Evolutionary conservation across 2,113 vertebrate species (phyloP).

Genomic region (Dunckerocampus dactyliophorus): DNA sequence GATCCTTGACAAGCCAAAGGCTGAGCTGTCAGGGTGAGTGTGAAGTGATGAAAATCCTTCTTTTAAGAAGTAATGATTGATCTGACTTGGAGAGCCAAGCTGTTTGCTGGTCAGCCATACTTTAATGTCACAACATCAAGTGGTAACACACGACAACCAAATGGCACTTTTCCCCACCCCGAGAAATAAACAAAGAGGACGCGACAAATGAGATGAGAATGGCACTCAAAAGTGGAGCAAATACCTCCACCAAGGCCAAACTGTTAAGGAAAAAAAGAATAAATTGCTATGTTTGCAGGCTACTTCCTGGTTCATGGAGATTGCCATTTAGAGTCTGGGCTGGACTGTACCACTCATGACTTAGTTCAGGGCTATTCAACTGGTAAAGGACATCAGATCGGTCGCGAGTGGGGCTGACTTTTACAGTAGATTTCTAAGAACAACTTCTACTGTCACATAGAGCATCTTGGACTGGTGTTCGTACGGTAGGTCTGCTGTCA

Average conservation of each 20-base stretch:
- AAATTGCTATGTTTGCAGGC: neutral
- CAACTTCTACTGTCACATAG: too few species aligned
- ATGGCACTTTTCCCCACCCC: constrained; percentile 49
- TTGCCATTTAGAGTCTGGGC: too few species aligned
- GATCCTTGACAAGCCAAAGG: constrained; percentile 22
- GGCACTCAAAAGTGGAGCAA: neutral
- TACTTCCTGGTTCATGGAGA: neutral
- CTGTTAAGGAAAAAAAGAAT: neutral
- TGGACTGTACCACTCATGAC: too few species aligned
- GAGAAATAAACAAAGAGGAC: constrained; percentile 27
- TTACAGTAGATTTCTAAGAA: too few species aligned
- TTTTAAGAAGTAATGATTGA: constrained; percentile 10
- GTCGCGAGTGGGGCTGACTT: too few species aligned
- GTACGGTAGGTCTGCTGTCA: too few species aligned
- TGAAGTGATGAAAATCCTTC: neutral
- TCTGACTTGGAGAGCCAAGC: constrained; percentile 14
- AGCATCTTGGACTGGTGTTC: too few species aligned
- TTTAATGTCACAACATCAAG: constrained; percentile 67
- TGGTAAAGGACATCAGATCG: too few species aligned
- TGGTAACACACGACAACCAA: constrained; percentile 58
- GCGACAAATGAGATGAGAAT: constrained; percentile 54
- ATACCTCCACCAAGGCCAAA: too few species aligned
- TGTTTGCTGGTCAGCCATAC: constrained; percentile 37
- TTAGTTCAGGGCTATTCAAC: too few species aligned
- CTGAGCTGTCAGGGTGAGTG: neutral